A percentile compares a stretch with the other conserved stretches of the same genome.
Evolutionary conservation across 2,888 invertebrate genomes (phyloP).

Genomic region (Pandemis heparana): DNA sequence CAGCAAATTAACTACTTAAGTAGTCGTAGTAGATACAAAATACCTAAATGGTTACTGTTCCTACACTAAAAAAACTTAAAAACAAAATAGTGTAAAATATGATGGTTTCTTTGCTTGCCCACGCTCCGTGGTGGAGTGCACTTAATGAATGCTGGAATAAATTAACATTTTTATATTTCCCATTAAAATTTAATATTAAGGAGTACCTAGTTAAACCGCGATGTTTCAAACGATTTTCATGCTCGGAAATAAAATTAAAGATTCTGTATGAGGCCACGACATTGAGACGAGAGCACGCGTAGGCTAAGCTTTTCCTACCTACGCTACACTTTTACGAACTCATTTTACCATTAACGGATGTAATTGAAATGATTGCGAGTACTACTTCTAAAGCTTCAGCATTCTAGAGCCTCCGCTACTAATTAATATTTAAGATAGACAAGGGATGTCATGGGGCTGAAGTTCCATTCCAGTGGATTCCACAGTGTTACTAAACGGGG

Average conservation of each 20-base stretch:
- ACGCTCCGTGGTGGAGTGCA: not conserved
- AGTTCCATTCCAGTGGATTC: constrained; percentile 3
- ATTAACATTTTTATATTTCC: not conserved
- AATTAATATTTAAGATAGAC: constrained; percentile 8
- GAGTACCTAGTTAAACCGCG: not conserved
- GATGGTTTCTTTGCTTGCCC: not conserved
- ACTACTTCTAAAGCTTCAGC: not conserved
- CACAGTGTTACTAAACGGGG: constrained; percentile 13
- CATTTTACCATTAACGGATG: not conserved
- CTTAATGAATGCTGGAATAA: constrained; percentile 2
- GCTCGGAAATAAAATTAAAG: not conserved
- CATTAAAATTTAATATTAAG: not conserved
- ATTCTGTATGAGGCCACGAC: not conserved
- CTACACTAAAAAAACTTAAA: not conserved
- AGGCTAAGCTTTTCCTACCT: not conserved
- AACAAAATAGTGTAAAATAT: not conserved
- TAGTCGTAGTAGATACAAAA: no score
- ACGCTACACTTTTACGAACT: not conserved
- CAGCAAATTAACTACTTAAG: no score
- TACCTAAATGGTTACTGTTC: not conserved
- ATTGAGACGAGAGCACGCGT: no score
- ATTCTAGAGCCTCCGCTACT: not conserved
- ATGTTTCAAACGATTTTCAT: not conserved
- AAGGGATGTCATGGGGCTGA: constrained; percentile 17
- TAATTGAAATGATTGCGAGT: no score